Evolutionary conservation across 1,140 invertebrate genomes (phyloP), one percentile per base, ranked within the genome.

Genomic region (Idris sp.): DNA sequence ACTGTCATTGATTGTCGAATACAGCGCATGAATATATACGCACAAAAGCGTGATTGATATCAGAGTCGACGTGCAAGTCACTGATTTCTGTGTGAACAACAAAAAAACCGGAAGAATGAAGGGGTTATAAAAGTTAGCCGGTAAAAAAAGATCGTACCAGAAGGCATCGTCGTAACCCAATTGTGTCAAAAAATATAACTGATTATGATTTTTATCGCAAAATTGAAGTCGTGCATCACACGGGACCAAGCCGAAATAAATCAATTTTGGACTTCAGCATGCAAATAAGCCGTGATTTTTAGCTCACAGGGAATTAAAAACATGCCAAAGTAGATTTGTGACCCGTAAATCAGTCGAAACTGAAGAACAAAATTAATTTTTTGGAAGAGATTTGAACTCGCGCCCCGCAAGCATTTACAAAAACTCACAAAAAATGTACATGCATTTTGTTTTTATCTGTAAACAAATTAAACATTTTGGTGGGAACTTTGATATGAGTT

Each of bases 1-100:
- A 65, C 53, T 53, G 38, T 59, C 61, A 59, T 73, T 59, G 59
- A 73, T 59, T 65, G 59, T 58, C 49, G 68, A 62, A 62, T 49
- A 72, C 41, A 62, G 46, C 58, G 35, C 43, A 44, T 44, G 53
- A 19, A 40, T 28, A 59, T 58, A 16, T 19, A 58, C 44, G 36
- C 53, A 65, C 59, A 72, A 72, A 64, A 43, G 68, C 51, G 51
- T 72, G 68, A 72, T 72, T 72, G 68, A 72, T 72, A 72, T 49
- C 58, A 58, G 30, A 56, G 7, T 28, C 43, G 58, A 58, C 8
- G 49, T 49, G 43, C 49, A 40, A 72, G 68, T 72, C 68, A 72
- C 49, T 56, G 68, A 72, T 72, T 62, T 51, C 36, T 41, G 18
- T 16, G 48, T 18, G 56, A 53, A 18, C 36, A 33, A 48, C 54